phyloP scores from a whole-genome alignment of 2,888 invertebrate species.

The Nineta flava region DNA sequence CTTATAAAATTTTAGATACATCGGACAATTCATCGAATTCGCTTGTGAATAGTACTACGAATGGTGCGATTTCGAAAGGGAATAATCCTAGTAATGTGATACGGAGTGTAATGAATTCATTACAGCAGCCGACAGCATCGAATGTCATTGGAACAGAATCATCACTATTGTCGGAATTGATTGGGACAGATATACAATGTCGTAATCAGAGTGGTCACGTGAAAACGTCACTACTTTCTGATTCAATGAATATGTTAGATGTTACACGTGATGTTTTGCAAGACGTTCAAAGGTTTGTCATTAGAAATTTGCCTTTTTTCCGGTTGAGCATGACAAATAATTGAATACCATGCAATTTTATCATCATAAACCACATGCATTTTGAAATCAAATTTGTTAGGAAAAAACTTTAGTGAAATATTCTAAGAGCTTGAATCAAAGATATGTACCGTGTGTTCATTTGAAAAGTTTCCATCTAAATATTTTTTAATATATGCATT shows the following conservation, averaged over 20 bases:
- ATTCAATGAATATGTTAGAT: constrained; percentile 19
- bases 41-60: neutral
- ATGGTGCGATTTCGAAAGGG: constrained; percentile 9
- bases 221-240: neutral
- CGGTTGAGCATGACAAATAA: too few species aligned
- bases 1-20: constrained; percentile 12
- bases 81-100: constrained; percentile 17
- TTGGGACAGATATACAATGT: constrained; percentile 6
- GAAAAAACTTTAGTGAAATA: too few species aligned
- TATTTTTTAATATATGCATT: too few species aligned
- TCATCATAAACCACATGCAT: too few species aligned
- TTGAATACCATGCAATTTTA: too few species aligned
- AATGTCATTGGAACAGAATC: constrained; percentile 8
- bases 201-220: constrained; percentile 5
- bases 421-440: too few species aligned
- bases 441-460: too few species aligned
- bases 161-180: constrained; percentile 12
- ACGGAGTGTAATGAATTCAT: constrained; percentile 15
- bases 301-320: too few species aligned
- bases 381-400: too few species aligned
- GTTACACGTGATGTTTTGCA: constrained; percentile 46
- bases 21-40: neutral
- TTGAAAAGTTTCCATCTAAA: too few species aligned
- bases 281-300: constrained; percentile 44
- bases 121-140: constrained; percentile 8